A percentile compares a stretch with the other conserved stretches of the same genome.
Conservation (phyloP, 2,113 vertebrate genomes). For the Odontesthes bonariensis region DNA sequence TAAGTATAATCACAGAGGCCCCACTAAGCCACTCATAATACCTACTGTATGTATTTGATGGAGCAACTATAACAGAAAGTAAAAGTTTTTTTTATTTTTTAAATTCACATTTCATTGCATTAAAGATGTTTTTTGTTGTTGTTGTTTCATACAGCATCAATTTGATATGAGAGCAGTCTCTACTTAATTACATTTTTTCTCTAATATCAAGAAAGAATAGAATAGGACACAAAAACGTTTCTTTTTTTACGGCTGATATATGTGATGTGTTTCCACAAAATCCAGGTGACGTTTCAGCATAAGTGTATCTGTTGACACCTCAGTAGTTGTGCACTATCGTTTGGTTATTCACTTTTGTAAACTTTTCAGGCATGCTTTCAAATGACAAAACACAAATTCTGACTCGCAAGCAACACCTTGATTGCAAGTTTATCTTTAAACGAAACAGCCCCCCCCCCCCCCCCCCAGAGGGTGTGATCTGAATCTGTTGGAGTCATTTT, state of each 20-base stretch:
- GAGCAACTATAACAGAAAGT: neutral
- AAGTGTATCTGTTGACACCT: neutral
- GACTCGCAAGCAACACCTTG: constrained; percentile 5
- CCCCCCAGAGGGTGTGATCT: constrained; percentile 7
- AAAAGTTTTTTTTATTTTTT: neutral
- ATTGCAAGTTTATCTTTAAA: constrained; percentile 21
- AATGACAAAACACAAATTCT: neutral
- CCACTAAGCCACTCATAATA: neutral
- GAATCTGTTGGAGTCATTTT: constrained; percentile 31
- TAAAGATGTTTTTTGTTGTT: neutral
- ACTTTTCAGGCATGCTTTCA: no score
- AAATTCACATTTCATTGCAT: neutral
- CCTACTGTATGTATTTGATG: neutral
- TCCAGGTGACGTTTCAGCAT: neutral
- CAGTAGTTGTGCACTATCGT: no score
- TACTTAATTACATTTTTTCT: neutral
- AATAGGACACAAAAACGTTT: neutral
- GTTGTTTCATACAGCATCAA: neutral
- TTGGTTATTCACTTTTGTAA: no score
- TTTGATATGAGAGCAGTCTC: neutral
- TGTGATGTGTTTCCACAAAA: neutral
- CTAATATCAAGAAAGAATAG: neutral
- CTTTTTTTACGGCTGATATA: neutral
- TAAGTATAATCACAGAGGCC: no score
- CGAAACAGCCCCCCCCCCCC: constrained; percentile 1